phyloP scores from a whole-genome alignment of 2,797 vertebrate species.

The Darevskia nairensis region DNA sequence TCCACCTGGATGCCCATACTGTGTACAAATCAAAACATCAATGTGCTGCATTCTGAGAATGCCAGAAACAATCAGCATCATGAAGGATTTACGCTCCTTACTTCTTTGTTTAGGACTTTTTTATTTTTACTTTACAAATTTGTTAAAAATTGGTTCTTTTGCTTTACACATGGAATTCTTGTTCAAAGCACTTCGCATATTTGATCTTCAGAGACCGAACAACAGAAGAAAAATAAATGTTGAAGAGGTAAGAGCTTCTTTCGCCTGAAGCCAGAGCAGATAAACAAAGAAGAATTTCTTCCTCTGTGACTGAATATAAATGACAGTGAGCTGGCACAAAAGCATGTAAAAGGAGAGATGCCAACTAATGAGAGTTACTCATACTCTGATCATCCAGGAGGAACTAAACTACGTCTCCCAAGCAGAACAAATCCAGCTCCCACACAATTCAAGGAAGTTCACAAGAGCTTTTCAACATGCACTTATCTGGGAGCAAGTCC shows the following conservation, averaged over 20 bases:
- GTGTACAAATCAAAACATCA: conserved; percentile 38
- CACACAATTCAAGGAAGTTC: neutral
- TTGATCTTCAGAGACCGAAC: neutral
- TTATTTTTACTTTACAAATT: neutral
- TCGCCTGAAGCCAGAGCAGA: neutral
- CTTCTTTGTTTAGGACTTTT: neutral
- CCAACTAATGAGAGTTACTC: neutral
- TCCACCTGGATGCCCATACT: conserved; percentile 31
- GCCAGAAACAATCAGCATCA: conserved; percentile 1
- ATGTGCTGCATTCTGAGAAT: neutral
- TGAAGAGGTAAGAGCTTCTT: neutral
- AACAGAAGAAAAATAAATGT: neutral
- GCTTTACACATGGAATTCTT: conserved; percentile 1
- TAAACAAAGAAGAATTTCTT: neutral
- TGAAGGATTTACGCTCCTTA: neutral
- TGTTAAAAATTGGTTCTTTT: neutral
- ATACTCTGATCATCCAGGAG: neutral
- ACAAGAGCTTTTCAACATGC: neutral
- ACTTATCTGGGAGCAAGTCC: neutral
- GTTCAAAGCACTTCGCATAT: neutral
- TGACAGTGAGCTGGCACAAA: neutral
- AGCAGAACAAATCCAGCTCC: neutral
- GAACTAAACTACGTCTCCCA: neutral
- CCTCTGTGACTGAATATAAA: neutral
- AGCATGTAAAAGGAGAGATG: neutral